Percentiles rank a stretch among this genome's conserved stretches.
phyloP scores from a whole-genome alignment of 2,797 vertebrate species.

The Cynopterus sphinx region DNA sequence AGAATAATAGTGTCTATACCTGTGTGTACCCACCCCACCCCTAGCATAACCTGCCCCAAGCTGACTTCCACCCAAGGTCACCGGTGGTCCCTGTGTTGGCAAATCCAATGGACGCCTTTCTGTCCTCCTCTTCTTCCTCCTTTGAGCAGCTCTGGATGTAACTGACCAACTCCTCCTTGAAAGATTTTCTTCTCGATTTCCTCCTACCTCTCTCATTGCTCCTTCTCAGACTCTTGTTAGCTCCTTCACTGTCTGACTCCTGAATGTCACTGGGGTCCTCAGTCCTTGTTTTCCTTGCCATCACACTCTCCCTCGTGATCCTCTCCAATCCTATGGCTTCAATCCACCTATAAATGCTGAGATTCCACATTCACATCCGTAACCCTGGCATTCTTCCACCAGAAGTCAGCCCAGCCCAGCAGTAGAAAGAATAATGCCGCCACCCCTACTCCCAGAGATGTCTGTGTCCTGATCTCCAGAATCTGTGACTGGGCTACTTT shows the following conservation, averaged over 20 bases:
- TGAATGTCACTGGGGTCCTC: background rate
- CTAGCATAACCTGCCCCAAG: background rate
- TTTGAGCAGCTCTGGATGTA: background rate
- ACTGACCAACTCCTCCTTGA: background rate
- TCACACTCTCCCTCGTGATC: background rate
- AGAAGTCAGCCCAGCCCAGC: background rate
- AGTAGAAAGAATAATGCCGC: background rate
- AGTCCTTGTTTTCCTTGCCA: background rate
- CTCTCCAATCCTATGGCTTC: background rate
- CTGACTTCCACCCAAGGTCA: background rate
- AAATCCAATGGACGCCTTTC: background rate
- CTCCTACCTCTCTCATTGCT: background rate
- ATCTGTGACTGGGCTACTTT: background rate
- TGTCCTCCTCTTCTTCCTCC: background rate
- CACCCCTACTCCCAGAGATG: accelerated
- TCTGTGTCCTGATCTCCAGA: background rate
- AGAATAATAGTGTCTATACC: background rate
- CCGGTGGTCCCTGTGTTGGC: background rate
- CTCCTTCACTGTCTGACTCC: background rate
- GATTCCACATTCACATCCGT: background rate
- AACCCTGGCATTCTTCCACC: background rate
- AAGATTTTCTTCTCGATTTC: background rate
- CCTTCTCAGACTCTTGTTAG: background rate
- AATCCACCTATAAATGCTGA: background rate
- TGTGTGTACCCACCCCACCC: background rate